phyloP scores from a whole-genome alignment of 2,888 invertebrate species.

The Yponomeuta evonymella region DNA sequence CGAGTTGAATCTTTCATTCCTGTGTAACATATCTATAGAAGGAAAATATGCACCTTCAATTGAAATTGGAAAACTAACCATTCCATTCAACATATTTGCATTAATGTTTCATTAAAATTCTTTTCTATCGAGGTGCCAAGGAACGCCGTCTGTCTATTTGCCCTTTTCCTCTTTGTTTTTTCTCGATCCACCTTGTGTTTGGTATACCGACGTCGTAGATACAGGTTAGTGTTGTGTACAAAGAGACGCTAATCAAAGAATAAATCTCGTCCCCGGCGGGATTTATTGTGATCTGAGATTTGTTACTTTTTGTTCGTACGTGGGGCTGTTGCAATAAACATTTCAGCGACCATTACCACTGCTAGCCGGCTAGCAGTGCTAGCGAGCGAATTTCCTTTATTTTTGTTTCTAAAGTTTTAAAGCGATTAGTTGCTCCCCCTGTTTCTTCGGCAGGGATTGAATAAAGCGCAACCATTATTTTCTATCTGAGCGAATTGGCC shows the following conservation, averaged over 20 bases:
- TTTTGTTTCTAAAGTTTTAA: conserved; percentile 4
- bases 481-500: conserved; percentile 4
- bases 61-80: too few relatives aligned
- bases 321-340: conserved; percentile 4
- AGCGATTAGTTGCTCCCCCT: conserved; percentile 6
- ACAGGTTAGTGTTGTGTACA: conserved; percentile 25
- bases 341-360: background rate
- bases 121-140: background rate
- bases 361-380: too few relatives aligned
- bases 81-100: background rate
- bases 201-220: conserved; percentile 1
- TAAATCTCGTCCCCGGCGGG: conserved; percentile 47
- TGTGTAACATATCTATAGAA: background rate
- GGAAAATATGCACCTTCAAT: background rate
- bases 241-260: conserved; percentile 57
- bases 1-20: background rate
- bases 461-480: background rate
- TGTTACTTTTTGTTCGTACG: conserved; percentile 12
- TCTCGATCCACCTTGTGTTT: background rate
- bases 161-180: background rate
- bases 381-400: background rate
- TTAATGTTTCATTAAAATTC: background rate
- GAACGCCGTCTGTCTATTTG: background rate
- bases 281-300: conserved; percentile 49
- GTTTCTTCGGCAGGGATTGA: conserved; percentile 8